Evolutionary conservation across 2,888 invertebrate species (phyloP).

Genomic region (Cerceris rybyensis): DNA sequence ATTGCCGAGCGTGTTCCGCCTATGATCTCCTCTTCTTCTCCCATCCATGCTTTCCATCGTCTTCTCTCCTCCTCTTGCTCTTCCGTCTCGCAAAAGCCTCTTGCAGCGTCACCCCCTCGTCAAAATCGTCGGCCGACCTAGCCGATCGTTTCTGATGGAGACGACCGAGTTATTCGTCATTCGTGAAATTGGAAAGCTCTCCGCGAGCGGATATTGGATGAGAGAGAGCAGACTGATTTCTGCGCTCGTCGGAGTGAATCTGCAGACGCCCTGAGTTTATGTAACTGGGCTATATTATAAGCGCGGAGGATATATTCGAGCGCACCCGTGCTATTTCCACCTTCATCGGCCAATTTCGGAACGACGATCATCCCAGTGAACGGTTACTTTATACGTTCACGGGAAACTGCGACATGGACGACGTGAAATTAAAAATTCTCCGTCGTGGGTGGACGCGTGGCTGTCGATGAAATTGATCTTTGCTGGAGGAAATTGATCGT

Average conservation of each 20-base stretch:
- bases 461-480: no score
- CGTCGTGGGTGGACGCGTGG: not conserved
- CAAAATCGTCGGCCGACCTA: slow-evolving; percentile 43
- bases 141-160: slow-evolving; percentile 55
- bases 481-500: no score
- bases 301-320: not conserved
- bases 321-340: not conserved
- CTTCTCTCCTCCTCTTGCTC: slow-evolving; percentile 2
- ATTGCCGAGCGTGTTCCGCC: slow-evolving; percentile 51
- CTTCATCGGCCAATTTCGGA: not conserved
- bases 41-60: slow-evolving; percentile 4
- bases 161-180: slow-evolving; percentile 66
- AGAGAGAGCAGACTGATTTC: slow-evolving; percentile 40
- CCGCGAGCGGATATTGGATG: slow-evolving; percentile 64
- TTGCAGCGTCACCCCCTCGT: slow-evolving; percentile 1
- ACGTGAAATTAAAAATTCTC: not conserved
- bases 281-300: slow-evolving; percentile 27
- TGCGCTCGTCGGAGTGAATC: slow-evolving; percentile 14
- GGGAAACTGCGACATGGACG: not conserved
- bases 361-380: not conserved
- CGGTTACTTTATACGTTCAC: not conserved
- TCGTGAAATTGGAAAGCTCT: slow-evolving; percentile 69
- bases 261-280: slow-evolving; percentile 4
- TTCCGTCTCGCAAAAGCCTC: not conserved
- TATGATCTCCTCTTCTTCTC: slow-evolving; percentile 27